phyloP scores from a whole-genome alignment of 2,888 invertebrate genomes.

The Yponomeuta evonymella region DNA sequence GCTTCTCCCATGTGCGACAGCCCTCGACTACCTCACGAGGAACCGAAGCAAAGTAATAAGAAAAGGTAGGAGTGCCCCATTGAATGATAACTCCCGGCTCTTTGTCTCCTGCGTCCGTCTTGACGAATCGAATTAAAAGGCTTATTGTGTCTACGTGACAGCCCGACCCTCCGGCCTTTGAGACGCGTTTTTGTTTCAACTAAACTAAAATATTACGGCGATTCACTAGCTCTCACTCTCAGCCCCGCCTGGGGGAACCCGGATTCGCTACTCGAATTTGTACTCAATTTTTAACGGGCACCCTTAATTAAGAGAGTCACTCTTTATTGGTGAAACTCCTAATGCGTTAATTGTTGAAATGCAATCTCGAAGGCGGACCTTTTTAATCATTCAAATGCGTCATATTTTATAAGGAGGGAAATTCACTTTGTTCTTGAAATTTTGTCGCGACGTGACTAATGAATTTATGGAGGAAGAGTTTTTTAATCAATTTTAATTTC shows the following conservation, averaged over 20 bases:
- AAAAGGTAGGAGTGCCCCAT: slow-evolving; percentile 75
- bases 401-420: slow-evolving; percentile 47
- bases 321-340: slow-evolving; percentile 71
- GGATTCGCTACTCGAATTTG: slow-evolving; percentile 71
- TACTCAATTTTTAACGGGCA: slow-evolving; percentile 75
- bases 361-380: slow-evolving; percentile 65
- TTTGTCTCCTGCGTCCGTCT: slow-evolving; percentile 72
- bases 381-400: slow-evolving; percentile 68
- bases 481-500: slow-evolving; percentile 20
- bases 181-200: slow-evolving; percentile 68
- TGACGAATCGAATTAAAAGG: slow-evolving; percentile 77
- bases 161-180: slow-evolving; percentile 50
- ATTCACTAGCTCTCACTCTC: slow-evolving; percentile 62
- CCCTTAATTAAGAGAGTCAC: slow-evolving; percentile 72
- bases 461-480: slow-evolving; percentile 16
- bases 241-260: slow-evolving; percentile 41
- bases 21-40: slow-evolving; percentile 53
- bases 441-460: slow-evolving; percentile 19
- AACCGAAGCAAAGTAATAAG: slow-evolving; percentile 71
- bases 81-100: slow-evolving; percentile 73
- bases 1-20: slow-evolving; percentile 34
- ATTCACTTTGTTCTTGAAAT: slow-evolving; percentile 23
- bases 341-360: slow-evolving; percentile 76
- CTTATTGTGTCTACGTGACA: slow-evolving; percentile 77
- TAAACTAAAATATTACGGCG: slow-evolving; percentile 75